Evolutionary conservation across 1,140 invertebrate species (phyloP), one percentile per base, ranked within the genome.

Genomic region (Lasioglossum baleicum): DNA sequence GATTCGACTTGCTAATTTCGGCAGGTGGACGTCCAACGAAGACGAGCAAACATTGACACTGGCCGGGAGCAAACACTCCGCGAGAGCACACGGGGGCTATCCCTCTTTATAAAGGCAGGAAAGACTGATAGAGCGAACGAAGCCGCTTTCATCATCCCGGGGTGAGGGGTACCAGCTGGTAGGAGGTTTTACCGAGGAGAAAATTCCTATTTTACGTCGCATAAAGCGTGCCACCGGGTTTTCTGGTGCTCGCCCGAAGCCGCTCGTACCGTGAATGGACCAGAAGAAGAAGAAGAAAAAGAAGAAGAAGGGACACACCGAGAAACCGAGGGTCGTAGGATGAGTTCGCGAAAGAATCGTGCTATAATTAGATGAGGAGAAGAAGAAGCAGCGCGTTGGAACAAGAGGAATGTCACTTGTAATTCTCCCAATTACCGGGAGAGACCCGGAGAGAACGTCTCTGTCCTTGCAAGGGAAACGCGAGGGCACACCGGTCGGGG

Each of bases 1-100:
- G 31, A 85, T 85, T 68, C 51, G 80, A 85, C 80, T 85, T 81
- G 75, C 80, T 85, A 85, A 85, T 85, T 82, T 79, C 72, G 61
- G 53, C 83, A 85, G 83, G 73, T 84, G 74, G 69, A 63, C 74
- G 53, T 69, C 51, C 60, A 44, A 72, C 58, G 42, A 69, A 75
- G 64, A 68, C 31, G 53, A 22, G 48, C 75, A 85, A 85, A 85
- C 83, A 85, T 85, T 85, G 80, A 85, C 80, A 75, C 83, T 84
- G 40, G 74, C 65, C 61, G 31, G 17, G 56, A 26, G 64, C 70
- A 84, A 85, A 85, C 79, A 84, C 63, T 44, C 58, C 31, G 53
- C 48, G 58, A 75, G 13, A 53, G 51, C 11, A 5, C 17, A 20
- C 56, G 8, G 56, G 53, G 15, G 20, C 26, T n/a, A 22, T 60